These are phyloP conservation scores for Hipposideros armiger DNA, from an alignment of 2,113 vertebrate genomes.

Conservation along the genomic window DNA sequence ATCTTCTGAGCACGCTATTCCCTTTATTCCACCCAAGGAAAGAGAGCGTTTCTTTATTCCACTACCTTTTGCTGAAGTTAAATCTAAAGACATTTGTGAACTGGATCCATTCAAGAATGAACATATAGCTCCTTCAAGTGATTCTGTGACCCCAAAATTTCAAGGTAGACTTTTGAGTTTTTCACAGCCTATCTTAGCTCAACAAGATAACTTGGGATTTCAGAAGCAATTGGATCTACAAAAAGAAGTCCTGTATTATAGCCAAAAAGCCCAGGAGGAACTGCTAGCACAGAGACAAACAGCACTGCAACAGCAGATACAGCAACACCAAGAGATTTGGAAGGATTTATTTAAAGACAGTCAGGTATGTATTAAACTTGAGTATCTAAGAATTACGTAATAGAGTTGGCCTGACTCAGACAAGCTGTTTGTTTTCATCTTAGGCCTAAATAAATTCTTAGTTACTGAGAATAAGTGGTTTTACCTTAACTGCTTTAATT, in stretches of 20 bases:
- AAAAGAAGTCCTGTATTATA: constrained; percentile 83
- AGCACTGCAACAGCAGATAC: constrained; percentile 85
- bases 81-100: constrained; percentile 17
- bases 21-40: neutral
- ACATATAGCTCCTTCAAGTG: neutral
- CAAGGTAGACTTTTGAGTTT: constrained; percentile 28
- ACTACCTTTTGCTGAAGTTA: constrained; percentile 65
- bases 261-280: constrained; percentile 87
- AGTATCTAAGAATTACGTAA: neutral
- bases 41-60: constrained; percentile 48
- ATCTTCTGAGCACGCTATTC: neutral
- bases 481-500: constrained; percentile 17
- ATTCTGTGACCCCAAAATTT: neutral
- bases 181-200: constrained; percentile 81
- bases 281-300: constrained; percentile 82
- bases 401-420: neutral
- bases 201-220: constrained; percentile 84
- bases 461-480: constrained; percentile 44
- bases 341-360: constrained; percentile 83
- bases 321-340: constrained; percentile 84
- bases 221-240: constrained; percentile 85
- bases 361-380: constrained; percentile 85
- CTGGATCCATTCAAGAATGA: constrained; percentile 9
- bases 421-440: neutral
- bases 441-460: neutral